These are phyloP conservation scores for Rhagologus leucostigma DNA, from an alignment of 2,113 vertebrate species.

Conservation along the genomic window DNA sequence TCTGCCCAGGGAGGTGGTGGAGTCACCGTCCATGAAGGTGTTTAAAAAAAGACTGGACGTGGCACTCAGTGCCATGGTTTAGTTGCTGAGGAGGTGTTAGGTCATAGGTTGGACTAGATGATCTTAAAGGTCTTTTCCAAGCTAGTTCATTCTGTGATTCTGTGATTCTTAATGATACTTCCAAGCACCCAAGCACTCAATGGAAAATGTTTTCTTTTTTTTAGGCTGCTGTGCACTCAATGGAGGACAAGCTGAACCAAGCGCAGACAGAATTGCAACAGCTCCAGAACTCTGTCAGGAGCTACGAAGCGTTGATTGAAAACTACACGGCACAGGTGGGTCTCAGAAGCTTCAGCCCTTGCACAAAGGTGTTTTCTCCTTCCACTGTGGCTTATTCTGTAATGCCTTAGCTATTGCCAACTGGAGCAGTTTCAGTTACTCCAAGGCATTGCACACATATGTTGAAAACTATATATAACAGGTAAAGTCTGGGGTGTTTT, in stretches of 20 bases:
- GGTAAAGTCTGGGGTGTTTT: neutral
- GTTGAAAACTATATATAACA: neutral
- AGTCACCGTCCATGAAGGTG: neutral
- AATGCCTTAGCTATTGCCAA: neutral
- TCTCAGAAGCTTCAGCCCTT: neutral
- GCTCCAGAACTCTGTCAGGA: slow-evolving; percentile 81
- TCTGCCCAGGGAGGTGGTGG: neutral
- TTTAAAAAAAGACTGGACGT: neutral
- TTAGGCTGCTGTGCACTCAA: slow-evolving; percentile 73
- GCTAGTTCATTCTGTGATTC: neutral
- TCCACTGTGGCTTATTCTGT: neutral
- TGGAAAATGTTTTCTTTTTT: neutral
- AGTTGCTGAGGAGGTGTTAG: neutral
- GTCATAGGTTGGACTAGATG: neutral
- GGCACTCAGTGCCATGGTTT: neutral
- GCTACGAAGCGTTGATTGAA: slow-evolving; percentile 86
- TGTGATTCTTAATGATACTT: neutral
- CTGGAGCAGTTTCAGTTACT: neutral
- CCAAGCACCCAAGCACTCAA: neutral
- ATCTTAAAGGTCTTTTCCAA: neutral
- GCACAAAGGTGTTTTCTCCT: neutral
- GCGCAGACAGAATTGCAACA: slow-evolving; percentile 83
- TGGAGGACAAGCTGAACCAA: slow-evolving; percentile 83
- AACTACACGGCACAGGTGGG: slow-evolving; percentile 89
- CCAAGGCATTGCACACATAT: neutral